Evolutionary conservation across 1,140 invertebrate species (phyloP), one percentile per base, ranked within the genome.

Genomic region (Dendroctonus valens): DNA sequence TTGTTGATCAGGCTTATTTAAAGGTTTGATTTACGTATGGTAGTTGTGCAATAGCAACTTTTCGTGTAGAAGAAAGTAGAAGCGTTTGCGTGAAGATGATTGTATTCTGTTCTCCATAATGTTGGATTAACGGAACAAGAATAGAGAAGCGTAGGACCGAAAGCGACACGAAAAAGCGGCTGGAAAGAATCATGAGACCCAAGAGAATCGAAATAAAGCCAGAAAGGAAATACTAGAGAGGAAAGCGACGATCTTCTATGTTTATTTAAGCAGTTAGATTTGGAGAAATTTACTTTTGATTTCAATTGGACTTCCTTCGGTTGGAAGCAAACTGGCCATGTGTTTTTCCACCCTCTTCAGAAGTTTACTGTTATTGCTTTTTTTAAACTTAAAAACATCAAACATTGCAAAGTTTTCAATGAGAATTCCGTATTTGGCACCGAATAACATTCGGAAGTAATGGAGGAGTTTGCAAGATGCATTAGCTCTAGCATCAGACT

Each of bases 141-240:
- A 71, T 69, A 60, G 70, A 64, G 68, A 73, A 70, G 71, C 66
- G 69, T 73, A 59, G 48, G 59, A 41, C 59, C 70, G 72, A 70
- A 73, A 73, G 69, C 69, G 69, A 69, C 65, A 67, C 68, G 65
- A 67, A 66, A 68, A 73, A 70, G 70, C 72, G 68, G 71, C 68
- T 62, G 65, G 72, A 71, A 75, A 75, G 74, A 75, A 74, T 75
- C 74, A 75, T 75, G 69, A 72, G 58, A 70, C 74, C 74, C 74
- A 51, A 50, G 74, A 75, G 74, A 75, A 41, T 51, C 59, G 52
- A 61, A 37, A 51, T 61, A 61, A 61, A 61, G 49, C 59, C 59
- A 61, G 48, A 61, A 51, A 41, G 49, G 48, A 52, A 61, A 46
- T 38, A n/a, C 8, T 26, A 26, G 14, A 12, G 15, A 59, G 44